Percentiles rank a stretch among this genome's conserved stretches.
Conservation (phyloP, 2,113 vertebrate genomes). For the Pterocles orientalis region DNA sequence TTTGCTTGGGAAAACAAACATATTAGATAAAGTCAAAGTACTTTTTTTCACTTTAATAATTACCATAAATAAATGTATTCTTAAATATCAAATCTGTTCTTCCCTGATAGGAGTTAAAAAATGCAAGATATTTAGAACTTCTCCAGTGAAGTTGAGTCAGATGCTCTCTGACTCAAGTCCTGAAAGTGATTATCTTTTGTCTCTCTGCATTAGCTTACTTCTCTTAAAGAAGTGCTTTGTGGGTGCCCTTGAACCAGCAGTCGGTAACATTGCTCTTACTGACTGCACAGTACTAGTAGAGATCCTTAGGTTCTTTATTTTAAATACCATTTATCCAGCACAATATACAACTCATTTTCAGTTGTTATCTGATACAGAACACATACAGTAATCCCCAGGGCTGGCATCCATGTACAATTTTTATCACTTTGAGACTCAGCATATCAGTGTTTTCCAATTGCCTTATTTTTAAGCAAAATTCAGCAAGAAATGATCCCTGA, state of each 20-base stretch:
- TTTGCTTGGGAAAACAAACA: not conserved
- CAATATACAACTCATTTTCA: slow-evolving; percentile 7
- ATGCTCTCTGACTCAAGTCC: not conserved
- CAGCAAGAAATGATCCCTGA: slow-evolving; percentile 35
- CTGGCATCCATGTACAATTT: not conserved
- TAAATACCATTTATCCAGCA: slow-evolving; percentile 17
- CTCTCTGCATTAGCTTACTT: not conserved
- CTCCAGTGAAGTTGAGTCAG: not conserved
- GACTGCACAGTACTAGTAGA: not conserved
- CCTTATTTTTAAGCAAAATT: slow-evolving; percentile 56
- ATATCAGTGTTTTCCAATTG: slow-evolving; percentile 37
- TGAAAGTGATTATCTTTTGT: not conserved
- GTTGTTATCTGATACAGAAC: slow-evolving; percentile 10
- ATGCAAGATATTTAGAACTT: not conserved
- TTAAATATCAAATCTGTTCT: not conserved
- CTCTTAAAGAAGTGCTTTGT: not conserved
- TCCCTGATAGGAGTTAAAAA: not conserved
- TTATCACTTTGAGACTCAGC: slow-evolving; percentile 4
- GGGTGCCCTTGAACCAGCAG: not conserved
- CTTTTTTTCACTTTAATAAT: not conserved
- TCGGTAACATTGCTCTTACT: not conserved
- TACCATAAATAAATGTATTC: not conserved
- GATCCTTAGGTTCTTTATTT: not conserved
- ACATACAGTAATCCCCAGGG: not conserved
- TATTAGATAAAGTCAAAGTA: not conserved